These are phyloP conservation scores for Poecilia picta DNA, from an alignment of 2,797 vertebrate genomes.

Conservation along the genomic window DNA sequence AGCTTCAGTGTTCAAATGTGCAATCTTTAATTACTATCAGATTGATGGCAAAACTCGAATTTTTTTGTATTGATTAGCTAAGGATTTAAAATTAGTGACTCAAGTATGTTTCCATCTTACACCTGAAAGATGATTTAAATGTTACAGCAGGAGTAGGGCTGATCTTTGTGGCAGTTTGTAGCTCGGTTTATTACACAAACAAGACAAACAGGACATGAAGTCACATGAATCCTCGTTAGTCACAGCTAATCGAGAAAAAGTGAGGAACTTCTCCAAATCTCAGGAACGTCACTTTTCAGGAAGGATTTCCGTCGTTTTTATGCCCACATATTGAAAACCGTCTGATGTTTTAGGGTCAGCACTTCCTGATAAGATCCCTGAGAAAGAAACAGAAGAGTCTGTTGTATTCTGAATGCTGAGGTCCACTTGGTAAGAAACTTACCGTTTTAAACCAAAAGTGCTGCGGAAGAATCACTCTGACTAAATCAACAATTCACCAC, in stretches of 20 bases:
- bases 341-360: neutral
- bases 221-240: constrained; percentile 30
- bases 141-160: neutral
- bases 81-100: neutral
- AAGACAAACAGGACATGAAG: constrained; percentile 56
- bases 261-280: constrained; percentile 20
- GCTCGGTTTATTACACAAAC: constrained; percentile 68
- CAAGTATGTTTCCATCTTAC: neutral
- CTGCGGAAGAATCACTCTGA: constrained; percentile 37
- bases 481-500: constrained; percentile 14
- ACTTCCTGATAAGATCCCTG: constrained; percentile 66
- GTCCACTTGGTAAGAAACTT: neutral
- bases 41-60: neutral
- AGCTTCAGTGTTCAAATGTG: neutral
- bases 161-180: constrained; percentile 51
- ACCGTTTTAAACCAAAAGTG: constrained; percentile 54
- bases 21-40: neutral
- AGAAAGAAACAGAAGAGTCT: constrained; percentile 48
- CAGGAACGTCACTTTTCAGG: constrained; percentile 20
- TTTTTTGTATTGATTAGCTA: neutral
- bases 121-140: neutral
- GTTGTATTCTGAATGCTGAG: neutral
- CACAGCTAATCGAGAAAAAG: constrained; percentile 22
- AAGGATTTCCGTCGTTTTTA: constrained; percentile 8
- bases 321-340: neutral